phyloP scores from a whole-genome alignment of 2,888 invertebrate genomes.

The Hypomecis atomaria region DNA sequence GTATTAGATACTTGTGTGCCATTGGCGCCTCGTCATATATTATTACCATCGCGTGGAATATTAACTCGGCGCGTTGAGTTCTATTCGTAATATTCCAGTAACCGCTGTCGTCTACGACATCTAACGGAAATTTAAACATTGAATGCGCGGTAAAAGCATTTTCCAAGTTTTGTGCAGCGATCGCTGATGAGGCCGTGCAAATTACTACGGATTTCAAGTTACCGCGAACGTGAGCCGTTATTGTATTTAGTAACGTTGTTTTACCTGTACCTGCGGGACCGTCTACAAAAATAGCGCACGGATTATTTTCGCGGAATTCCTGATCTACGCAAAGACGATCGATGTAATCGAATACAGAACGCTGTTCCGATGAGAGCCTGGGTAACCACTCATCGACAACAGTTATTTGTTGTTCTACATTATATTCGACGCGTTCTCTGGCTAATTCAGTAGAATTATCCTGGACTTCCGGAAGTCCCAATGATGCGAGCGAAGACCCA shows the following conservation, averaged over 20 bases:
- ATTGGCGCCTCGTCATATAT: conserved; percentile 7
- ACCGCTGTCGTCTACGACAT: background rate
- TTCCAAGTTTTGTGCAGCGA: background rate
- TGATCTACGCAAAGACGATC: too few species aligned
- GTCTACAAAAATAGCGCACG: background rate
- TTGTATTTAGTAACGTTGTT: background rate
- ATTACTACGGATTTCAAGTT: background rate
- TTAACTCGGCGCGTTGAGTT: background rate
- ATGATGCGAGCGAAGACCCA: too few species aligned
- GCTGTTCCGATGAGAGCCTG: too few species aligned
- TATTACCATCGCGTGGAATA: background rate
- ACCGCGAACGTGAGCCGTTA: background rate
- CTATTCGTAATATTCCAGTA: background rate
- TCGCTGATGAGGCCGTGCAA: background rate
- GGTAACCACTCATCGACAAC: too few species aligned
- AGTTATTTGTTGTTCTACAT: too few species aligned
- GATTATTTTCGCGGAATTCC: background rate
- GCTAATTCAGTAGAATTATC: too few species aligned
- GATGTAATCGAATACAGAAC: too few species aligned
- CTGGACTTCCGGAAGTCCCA: too few species aligned
- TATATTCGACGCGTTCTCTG: too few species aligned
- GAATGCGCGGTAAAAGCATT: background rate
- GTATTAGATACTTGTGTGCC: conserved; percentile 3
- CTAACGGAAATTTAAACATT: background rate
- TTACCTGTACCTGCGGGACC: background rate